Base-by-base conservation (phyloP, 2,113 vertebrate genomes). In the Mastomys coucha region DNA sequence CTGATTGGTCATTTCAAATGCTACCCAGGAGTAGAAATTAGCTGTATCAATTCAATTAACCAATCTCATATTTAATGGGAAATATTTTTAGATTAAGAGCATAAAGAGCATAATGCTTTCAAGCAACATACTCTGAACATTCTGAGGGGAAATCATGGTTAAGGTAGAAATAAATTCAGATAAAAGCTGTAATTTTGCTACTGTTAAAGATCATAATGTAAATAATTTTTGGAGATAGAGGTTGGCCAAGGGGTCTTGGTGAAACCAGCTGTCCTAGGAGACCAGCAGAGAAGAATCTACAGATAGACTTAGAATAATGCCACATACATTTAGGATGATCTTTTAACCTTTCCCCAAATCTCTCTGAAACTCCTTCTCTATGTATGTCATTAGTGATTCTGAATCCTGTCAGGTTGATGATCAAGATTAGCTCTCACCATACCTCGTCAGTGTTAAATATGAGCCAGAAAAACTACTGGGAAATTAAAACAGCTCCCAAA, bases 361-460 rank as follows among this genome's bases (percentile, higher is more conserved):
- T 53, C 51, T 8, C 7, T 7, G 53, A 81, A 81, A n/a, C 53
- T 58, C 19, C 31, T n/a, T 49, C 33, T 14, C 2, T 16, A 14
- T 78, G 20, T 78, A 19, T 53, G 42, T 53, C 28, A 3, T 3
- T 51, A 49, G 76, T 78, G 45, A 78, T 53, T 53, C 16, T 33
- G 31, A n/a, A n/a, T n/a, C n/a, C n/a, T n/a, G n/a, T n/a, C n/a
- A n/a, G n/a, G n/a, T n/a, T n/a, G n/a, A n/a, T n/a, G 39, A 16
- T 28, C 53, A 73, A 72, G 81, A 49, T 93, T 58, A 67, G 3
- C 31, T 36, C 9, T 56, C 12, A 33, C 49, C 28, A 36, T 70
- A 28, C 87, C 45, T 28, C 91, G 77, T 80, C 93, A 88, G 45
- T 96, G 19, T 93, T 75, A 70, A 80, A 92, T 85, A 63, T n/a